phyloP scores from a whole-genome alignment of 2,113 vertebrate genomes.

The Sarotherodon lohbergeri region DNA sequence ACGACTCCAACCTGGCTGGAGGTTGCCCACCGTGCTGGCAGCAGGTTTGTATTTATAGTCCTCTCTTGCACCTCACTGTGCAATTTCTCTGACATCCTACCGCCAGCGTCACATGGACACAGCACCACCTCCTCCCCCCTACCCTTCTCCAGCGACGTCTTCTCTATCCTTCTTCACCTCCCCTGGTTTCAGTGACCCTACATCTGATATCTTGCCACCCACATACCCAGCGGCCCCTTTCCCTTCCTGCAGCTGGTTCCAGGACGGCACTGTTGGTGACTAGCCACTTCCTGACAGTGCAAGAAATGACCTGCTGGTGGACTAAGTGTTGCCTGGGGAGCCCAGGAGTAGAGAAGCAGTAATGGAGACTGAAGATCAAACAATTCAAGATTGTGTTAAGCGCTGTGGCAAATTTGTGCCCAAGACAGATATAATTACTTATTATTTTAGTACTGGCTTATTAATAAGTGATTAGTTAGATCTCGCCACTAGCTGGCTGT shows the following conservation, averaged over 20 bases:
- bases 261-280: not conserved
- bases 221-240: not conserved
- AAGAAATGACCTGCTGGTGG: constrained; percentile 1
- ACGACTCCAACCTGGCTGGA: constrained; percentile 65
- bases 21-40: constrained; percentile 54
- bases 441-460: not conserved
- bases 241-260: not conserved
- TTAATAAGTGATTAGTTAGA: not conserved
- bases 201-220: constrained; percentile 30
- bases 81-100: constrained; percentile 23
- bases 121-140: not conserved
- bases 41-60: constrained; percentile 62
- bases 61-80: constrained; percentile 25
- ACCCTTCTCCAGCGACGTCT: not conserved
- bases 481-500: not conserved
- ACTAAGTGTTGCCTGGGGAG: not conserved
- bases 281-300: constrained; percentile 1
- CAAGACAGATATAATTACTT: not conserved
- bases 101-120: not conserved
- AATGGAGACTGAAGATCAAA: not conserved
- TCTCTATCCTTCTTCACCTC: constrained; percentile 8
- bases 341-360: not conserved
- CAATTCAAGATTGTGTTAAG: not conserved
- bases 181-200: constrained; percentile 7
- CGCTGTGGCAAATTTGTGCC: not conserved